Base-by-base conservation (phyloP, 2,888 invertebrate species). In the Volucella zonaria region DNA sequence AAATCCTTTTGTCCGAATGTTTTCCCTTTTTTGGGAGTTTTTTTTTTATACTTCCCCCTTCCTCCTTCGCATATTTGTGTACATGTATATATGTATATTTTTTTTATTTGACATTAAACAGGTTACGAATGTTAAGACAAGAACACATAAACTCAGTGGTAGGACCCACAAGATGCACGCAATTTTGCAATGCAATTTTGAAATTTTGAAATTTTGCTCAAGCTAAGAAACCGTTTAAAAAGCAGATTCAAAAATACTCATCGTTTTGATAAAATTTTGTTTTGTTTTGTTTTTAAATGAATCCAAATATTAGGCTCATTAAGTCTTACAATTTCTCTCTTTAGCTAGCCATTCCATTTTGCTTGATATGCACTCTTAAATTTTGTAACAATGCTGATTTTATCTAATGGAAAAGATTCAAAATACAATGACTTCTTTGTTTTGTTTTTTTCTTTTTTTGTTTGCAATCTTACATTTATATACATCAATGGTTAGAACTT, bases 401-500 rank as follows among this genome's bases (percentile, higher is more conserved):
- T 2, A 11, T n/a, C 12, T 9, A 11, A 61, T 38, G 23, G 0
- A 45, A 43, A 61, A 12, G 9, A 61, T 45, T 61, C 38, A 31
- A 56, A 58, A 64, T 14, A 23, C 62, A 23, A 12, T 18, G 15
- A 56, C 8, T 49, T 42, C 49, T 23, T 58, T 64, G 43, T 45
- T 23, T 11, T 64, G 58, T 56, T 66, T 73, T 61, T 49, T 51
- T 58, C 3, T 58, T 56, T 18, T 43, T 18, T 31, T 31, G 6
- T 6, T 59, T 59, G 9, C 59, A 59, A 59, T 68, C 15, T 76
- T 76, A 68, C 61, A 51, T 61, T 76, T 59, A 76, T 67, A 76
- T 76, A 75, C 76, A 76, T 76, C 59, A 76, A 68, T 54, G 76
- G 31, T 76, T 76, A 67, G 58, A 51, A 52, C 58, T 76, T 76